phyloP scores from a whole-genome alignment of 2,797 vertebrate species.

The Chrosomus eos region DNA sequence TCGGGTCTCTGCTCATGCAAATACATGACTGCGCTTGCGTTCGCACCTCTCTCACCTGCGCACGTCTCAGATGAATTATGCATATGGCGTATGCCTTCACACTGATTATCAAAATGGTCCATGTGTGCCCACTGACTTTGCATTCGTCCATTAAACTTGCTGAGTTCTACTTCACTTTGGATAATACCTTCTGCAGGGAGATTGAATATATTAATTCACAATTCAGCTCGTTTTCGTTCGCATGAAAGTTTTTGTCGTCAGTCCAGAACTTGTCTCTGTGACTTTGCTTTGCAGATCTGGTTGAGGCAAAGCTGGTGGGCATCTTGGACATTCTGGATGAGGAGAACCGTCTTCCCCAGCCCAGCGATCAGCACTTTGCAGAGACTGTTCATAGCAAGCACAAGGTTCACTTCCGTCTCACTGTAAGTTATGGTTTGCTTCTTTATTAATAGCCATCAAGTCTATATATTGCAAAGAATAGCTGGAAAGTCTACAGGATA shows the following conservation, averaged over 20 bases:
- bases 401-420: conserved; percentile 96
- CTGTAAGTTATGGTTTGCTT: conserved; percentile 75
- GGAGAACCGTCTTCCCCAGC: conserved; percentile 95
- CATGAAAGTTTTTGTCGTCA: conserved; percentile 1
- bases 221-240: conserved; percentile 8
- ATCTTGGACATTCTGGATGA: conserved; percentile 97
- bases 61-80: conserved; percentile 74
- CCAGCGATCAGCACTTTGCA: conserved; percentile 96
- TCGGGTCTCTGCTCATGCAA: conserved; percentile 78
- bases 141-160: conserved; percentile 50
- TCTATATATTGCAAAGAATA: background rate
- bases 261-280: background rate
- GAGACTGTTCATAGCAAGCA: conserved; percentile 91
- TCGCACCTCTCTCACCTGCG: conserved; percentile 69
- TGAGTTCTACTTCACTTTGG: conserved; percentile 39
- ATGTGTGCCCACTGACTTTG: conserved; percentile 19
- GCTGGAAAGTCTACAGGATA: background rate
- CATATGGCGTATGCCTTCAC: conserved; percentile 51
- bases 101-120: conserved; percentile 52
- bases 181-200: conserved; percentile 60
- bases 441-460: conserved; percentile 7
- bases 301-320: conserved; percentile 93
- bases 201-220: conserved; percentile 35
- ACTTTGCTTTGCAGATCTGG: conserved; percentile 83
- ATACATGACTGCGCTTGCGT: conserved; percentile 57